Percentiles rank a stretch among this genome's conserved stretches.
Conservation (phyloP, 2,113 vertebrate genomes). For the Urocynchramus pylzowi region DNA sequence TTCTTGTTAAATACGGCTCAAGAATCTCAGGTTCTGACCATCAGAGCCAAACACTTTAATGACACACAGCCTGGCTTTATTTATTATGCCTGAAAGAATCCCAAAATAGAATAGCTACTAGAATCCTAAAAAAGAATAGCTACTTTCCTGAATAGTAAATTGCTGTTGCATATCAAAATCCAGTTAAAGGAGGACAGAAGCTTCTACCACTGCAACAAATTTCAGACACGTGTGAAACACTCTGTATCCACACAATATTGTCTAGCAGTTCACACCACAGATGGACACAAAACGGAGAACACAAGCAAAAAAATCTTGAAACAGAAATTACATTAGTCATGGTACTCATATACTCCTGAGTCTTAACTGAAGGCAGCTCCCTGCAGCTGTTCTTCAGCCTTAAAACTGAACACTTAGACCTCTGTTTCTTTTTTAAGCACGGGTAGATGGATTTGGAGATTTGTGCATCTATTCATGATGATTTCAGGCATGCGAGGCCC, state of each 20-base stretch:
- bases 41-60: not conserved
- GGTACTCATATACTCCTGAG: not conserved
- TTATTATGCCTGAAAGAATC: not conserved
- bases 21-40: not conserved
- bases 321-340: not conserved
- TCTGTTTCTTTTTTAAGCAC: not conserved
- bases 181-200: not conserved
- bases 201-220: not conserved
- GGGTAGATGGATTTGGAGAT: fast-evolving
- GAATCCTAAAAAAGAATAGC: not conserved
- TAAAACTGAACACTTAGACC: not conserved
- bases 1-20: fast-evolving
- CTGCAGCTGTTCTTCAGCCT: not conserved
- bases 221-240: not conserved
- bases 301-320: not conserved
- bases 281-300: not conserved
- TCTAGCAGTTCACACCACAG: not conserved
- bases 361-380: not conserved
- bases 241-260: fast-evolving
- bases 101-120: not conserved
- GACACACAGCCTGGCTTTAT: not conserved
- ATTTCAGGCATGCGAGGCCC: fast-evolving
- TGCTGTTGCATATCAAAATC: not conserved
- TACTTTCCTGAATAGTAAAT: not conserved
- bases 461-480: fast-evolving